A percentile compares a stretch with the other conserved stretches of the same genome.
Evolutionary conservation across 2,888 invertebrate species (phyloP).

Genomic region (Chromoteleia sp.): DNA sequence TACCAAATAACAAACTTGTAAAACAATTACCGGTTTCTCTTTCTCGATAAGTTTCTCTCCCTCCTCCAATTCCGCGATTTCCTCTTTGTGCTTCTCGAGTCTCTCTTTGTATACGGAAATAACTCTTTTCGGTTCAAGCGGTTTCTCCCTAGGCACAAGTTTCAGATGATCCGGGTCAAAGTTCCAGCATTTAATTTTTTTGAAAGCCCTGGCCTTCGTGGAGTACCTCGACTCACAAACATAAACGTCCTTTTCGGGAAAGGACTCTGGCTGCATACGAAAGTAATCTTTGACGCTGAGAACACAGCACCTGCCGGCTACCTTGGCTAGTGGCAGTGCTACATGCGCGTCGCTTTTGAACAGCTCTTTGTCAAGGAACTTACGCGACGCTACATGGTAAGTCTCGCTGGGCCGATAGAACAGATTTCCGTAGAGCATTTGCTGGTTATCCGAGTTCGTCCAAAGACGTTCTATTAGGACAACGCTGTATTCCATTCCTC

Average conservation of each 20-base stretch:
- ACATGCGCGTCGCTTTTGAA: constrained; percentile 97
- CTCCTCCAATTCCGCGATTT: constrained; percentile 93
- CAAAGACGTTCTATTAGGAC: constrained; percentile 95
- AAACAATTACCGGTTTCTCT: constrained; percentile 89
- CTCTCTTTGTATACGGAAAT: constrained; percentile 97
- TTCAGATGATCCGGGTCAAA: constrained; percentile 88
- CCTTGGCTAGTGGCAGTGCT: constrained; percentile 92
- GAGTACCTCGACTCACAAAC: constrained; percentile 98
- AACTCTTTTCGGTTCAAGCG: constrained; percentile 93
- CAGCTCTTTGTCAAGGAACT: constrained; percentile 98
- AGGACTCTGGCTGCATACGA: constrained; percentile 93
- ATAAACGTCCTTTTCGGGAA: constrained; percentile 96
- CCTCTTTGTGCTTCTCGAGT: constrained; percentile 95
- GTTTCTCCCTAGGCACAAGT: constrained; percentile 89
- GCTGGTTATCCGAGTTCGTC: constrained; percentile 92
- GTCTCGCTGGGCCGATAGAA: constrained; percentile 98
- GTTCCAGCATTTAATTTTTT: constrained; percentile 95
- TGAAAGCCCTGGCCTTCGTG: constrained; percentile 93
- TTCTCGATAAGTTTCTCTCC: constrained; percentile 93
- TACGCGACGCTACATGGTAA: constrained; percentile 96
- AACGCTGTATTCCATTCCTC: constrained; percentile 90
- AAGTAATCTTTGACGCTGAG: constrained; percentile 98
- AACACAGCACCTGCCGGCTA: constrained; percentile 95
- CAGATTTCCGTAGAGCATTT: constrained; percentile 96
- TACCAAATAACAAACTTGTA: no score